Conservation (phyloP, 2,888 invertebrate species). For the Pinctada fucata region DNA sequence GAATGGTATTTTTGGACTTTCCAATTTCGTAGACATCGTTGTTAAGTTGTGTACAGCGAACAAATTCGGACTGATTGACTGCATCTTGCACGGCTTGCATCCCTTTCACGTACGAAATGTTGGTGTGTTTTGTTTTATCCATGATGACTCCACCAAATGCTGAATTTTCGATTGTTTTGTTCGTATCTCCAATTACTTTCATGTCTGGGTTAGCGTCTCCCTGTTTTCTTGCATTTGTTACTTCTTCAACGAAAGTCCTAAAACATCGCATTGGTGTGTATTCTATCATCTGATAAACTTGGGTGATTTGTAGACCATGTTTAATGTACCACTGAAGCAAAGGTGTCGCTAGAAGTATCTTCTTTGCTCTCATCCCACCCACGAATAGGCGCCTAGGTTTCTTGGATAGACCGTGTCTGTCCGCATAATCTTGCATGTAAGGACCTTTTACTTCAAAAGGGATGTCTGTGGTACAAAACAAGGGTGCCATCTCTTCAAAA, state of each 20-base stretch:
- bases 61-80: constrained; percentile 39
- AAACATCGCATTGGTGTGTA: constrained; percentile 41
- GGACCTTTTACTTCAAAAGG: neutral
- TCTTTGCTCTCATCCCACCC: neutral
- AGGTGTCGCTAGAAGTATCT: constrained; percentile 17
- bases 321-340: constrained; percentile 44
- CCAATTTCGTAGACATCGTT: constrained; percentile 29
- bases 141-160: constrained; percentile 34
- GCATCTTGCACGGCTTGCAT: constrained; percentile 24
- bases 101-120: constrained; percentile 32
- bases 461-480: neutral
- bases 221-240: constrained; percentile 33
- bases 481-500: constrained; percentile 14
- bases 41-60: constrained; percentile 36
- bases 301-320: constrained; percentile 40
- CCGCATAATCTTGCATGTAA: neutral
- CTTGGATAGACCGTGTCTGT: neutral
- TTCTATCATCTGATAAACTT: constrained; percentile 41
- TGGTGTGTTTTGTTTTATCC: constrained; percentile 39
- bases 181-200: constrained; percentile 40
- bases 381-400: constrained; percentile 1
- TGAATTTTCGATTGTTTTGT: neutral
- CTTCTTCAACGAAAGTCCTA: constrained; percentile 30
- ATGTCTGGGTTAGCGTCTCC: constrained; percentile 21
- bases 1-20: constrained; percentile 39